Percentiles rank a stretch among this genome's conserved stretches.
phyloP scores from a whole-genome alignment of 1,140 invertebrate species.

The Pogonognathellus flavescens region DNA sequence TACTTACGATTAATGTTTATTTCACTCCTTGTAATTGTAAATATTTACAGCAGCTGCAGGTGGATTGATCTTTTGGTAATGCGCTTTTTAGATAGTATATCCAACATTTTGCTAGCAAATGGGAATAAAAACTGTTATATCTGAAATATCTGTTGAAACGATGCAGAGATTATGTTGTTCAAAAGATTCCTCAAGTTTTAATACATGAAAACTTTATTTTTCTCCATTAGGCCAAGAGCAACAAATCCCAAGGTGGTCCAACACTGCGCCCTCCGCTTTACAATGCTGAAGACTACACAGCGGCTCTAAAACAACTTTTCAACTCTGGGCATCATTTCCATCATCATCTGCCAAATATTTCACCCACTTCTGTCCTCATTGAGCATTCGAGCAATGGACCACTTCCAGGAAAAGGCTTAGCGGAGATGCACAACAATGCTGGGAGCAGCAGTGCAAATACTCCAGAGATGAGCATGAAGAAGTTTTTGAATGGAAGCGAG shows the following conservation, averaged over 20 bases:
- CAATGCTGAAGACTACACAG: constrained; percentile 64
- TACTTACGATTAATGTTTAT: too few species aligned
- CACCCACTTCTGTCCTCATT: constrained; percentile 54
- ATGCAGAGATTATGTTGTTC: neutral
- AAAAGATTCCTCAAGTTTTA: neutral
- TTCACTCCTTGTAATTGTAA: neutral
- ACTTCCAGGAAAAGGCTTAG: constrained; percentile 51
- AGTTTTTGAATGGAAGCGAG: constrained; percentile 88
- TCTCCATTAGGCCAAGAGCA: constrained; percentile 23
- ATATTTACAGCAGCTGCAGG: neutral
- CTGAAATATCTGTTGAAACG: neutral
- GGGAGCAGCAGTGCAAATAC: constrained; percentile 57
- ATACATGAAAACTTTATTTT: neutral
- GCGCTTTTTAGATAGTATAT: neutral
- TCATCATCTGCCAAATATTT: constrained; percentile 13
- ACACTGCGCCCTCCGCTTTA: constrained; percentile 63
- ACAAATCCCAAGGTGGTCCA: constrained; percentile 40
- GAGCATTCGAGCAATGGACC: constrained; percentile 56
- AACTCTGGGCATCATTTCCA: constrained; percentile 37
- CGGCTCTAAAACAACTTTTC: constrained; percentile 61
- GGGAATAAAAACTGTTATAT: too few species aligned
- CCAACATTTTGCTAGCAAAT: too few species aligned
- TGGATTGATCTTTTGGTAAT: neutral
- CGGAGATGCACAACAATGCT: constrained; percentile 49
- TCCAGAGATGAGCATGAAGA: constrained; percentile 86